These are phyloP conservation scores for Emydura subglobosa DNA, from an alignment of 2,113 vertebrate species.

Conservation along the genomic window DNA sequence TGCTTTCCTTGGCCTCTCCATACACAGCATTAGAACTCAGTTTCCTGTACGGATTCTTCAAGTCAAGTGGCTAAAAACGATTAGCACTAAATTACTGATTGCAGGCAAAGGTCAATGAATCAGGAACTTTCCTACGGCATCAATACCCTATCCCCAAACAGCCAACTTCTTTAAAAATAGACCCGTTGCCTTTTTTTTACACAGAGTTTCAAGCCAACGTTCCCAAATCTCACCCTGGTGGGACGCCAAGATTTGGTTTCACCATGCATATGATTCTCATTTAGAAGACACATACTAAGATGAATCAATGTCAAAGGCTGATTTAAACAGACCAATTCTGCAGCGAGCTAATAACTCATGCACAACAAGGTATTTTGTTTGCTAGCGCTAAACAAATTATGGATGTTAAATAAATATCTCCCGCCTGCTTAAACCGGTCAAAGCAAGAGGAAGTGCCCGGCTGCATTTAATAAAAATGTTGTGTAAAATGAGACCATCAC, in stretches of 20 bases:
- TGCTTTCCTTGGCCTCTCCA: conserved; percentile 41
- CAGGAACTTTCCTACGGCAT: not conserved
- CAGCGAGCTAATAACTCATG: conserved; percentile 24
- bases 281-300: conserved; percentile 36
- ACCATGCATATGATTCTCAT: conserved; percentile 54
- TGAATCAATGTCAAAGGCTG: conserved; percentile 31
- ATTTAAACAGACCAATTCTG: conserved; percentile 6
- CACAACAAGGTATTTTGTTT: conserved; percentile 4
- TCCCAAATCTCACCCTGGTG: not conserved
- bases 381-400: conserved; percentile 58
- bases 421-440: not conserved
- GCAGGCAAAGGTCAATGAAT: not conserved
- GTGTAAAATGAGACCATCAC: conserved; percentile 61
- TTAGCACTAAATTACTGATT: not conserved
- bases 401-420: conserved; percentile 65
- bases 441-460: conserved; percentile 39
- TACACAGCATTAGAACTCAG: not conserved
- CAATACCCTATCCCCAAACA: rapidly evolving
- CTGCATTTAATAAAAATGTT: conserved; percentile 81
- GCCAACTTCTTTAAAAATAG: not conserved
- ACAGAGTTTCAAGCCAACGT: not conserved
- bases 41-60: conserved; percentile 19
- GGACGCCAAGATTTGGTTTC: conserved; percentile 35
- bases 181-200: rapidly evolving
- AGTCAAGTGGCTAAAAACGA: conserved; percentile 5